phyloP scores from a whole-genome alignment of 2,113 vertebrate species.

The Callithrix jacchus region DNA sequence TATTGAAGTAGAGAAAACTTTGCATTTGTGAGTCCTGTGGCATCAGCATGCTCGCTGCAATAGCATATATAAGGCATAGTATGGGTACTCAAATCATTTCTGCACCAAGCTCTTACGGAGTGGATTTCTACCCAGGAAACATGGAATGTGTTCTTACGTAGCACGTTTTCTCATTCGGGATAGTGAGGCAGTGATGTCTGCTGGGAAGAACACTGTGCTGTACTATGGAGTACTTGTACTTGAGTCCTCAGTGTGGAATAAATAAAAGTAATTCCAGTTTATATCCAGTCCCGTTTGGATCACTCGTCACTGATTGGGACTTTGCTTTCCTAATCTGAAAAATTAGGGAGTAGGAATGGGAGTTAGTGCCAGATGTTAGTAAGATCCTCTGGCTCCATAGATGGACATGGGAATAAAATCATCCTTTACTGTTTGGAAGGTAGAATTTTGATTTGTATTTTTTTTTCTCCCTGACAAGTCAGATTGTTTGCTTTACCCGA shows the following conservation, averaged over 20 bases:
- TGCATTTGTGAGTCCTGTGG: not conserved
- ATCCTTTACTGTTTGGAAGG: not conserved
- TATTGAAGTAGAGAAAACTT: constrained; percentile 4
- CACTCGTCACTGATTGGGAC: not conserved
- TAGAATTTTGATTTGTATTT: constrained; percentile 13
- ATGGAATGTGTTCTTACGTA: not conserved
- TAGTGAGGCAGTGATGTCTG: not conserved
- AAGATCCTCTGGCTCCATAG: not conserved
- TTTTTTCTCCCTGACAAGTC: not conserved
- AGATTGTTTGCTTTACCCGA: not conserved
- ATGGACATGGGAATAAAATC: not conserved
- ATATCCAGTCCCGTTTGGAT: not conserved
- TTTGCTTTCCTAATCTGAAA: not conserved
- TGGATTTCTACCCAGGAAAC: not conserved
- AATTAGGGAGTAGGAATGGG: not conserved
- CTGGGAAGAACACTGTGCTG: not conserved
- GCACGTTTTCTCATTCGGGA: not conserved
- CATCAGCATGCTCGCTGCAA: not conserved
- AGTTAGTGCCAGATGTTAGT: not conserved
- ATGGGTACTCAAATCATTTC: not conserved
- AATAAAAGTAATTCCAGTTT: no score
- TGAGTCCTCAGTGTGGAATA: not conserved
- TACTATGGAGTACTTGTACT: not conserved
- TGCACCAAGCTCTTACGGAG: not conserved
- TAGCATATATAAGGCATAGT: not conserved